Evolutionary conservation across 2,113 vertebrate species (phyloP), one percentile per base, ranked within the genome.

Genomic region (Tor tambroides): DNA sequence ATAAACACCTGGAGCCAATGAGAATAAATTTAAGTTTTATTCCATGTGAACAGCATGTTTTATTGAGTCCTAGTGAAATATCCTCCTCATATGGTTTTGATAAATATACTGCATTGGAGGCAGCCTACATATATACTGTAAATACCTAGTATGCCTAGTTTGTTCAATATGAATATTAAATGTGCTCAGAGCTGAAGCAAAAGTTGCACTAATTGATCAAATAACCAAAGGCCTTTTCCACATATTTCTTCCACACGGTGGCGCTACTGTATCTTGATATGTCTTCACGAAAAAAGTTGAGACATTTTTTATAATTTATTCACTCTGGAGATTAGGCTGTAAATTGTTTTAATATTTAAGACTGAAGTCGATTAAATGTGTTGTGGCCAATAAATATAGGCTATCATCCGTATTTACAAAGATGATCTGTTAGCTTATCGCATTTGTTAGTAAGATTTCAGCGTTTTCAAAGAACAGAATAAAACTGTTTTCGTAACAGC

Each of bases 1-100:
- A 43, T 49, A 1, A 63, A 82, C 15, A 14, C 32, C 35, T n/a
- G 30, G 19, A 80, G 49, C 49, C 15, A 51, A 54, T 32, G 15
- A 30, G 46, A 78, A 51, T 78, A 78, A 19, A 77, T 49, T 6
- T 9, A 10, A 0, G 4, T 26, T 38, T n/a, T 19, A 12, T 38
- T 72, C 23, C 38, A 82, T 69, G 51, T 21, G 43, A 43, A 35
- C 12, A 54, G 11, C 26, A 43, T 43, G n/a, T 65, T n/a, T 21
- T 67, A 46, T 30, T 49, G 17, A 82, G 38, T 82, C 63, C 26
- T 83, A 6, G 7, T 83, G 43, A 23, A 83, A 83, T 49, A 49
- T 67, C 41, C 3, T 83, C 28, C 28, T 30, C 17, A 7, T 65
- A 63, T 32, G 63, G 5, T 19, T 69, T 28, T 71, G 54, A 71